Evolutionary conservation across 2,888 invertebrate genomes (phyloP).

Genomic region (Xylota sylvarum): DNA sequence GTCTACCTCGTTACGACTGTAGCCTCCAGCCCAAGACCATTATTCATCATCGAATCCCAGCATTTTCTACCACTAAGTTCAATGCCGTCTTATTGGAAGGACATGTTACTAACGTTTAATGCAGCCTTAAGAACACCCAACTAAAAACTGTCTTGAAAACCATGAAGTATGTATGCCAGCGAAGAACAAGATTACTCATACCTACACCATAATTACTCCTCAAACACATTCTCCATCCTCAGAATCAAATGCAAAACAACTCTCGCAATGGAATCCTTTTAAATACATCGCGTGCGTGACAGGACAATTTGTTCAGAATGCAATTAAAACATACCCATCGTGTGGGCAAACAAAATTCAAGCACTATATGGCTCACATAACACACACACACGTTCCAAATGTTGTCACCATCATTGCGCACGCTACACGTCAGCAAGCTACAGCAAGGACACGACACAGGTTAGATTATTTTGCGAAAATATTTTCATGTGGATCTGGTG

Average conservation of each 20-base stretch:
- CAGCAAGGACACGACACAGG: background rate
- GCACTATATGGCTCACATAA: conserved; percentile 6
- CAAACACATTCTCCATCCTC: background rate
- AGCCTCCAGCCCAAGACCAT: no score
- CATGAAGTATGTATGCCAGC: no score
- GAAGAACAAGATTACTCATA: no score
- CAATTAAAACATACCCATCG: conserved; percentile 15
- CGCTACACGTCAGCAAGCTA: background rate
- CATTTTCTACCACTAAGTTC: no score
- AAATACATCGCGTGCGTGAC: background rate
- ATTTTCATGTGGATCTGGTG: conserved; percentile 21
- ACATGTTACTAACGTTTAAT: no score
- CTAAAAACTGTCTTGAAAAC: no score
- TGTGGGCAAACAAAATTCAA: conserved; percentile 25
- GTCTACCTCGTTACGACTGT: no score
- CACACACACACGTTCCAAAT: conserved; percentile 23
- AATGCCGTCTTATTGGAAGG: no score
- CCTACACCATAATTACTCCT: no score
- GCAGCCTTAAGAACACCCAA: no score
- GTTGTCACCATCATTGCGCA: conserved; percentile 11
- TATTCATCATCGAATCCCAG: no score
- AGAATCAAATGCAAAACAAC: conserved; percentile 1
- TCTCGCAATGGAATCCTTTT: background rate
- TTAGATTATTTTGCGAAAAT: conserved; percentile 12
- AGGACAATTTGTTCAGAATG: conserved; percentile 13